phyloP scores from a whole-genome alignment of 2,113 vertebrate genomes.

The Bagarius yarrelli region DNA sequence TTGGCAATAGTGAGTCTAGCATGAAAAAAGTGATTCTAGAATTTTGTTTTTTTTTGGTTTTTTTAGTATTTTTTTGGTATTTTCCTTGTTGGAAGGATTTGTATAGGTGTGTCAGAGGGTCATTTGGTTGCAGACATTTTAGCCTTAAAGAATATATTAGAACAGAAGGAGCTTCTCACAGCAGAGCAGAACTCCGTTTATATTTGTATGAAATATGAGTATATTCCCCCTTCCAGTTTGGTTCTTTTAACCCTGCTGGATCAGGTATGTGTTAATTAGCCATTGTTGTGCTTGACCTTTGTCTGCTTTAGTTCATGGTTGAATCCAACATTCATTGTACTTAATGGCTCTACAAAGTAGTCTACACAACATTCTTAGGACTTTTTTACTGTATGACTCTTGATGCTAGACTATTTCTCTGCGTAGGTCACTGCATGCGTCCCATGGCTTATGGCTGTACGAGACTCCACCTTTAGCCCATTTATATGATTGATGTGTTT shows the following conservation, averaged over 20 bases:
- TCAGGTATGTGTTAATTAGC: slow-evolving; percentile 9
- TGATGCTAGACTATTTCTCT: slow-evolving; percentile 14
- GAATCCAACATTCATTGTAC: neutral
- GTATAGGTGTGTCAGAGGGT: slow-evolving; percentile 23
- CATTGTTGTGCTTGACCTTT: slow-evolving; percentile 30
- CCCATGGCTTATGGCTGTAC: slow-evolving; percentile 42
- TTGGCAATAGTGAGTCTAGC: slow-evolving; percentile 76
- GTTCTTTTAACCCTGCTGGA: slow-evolving; percentile 17
- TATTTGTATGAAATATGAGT: slow-evolving; percentile 27
- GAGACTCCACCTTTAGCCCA: slow-evolving; percentile 57
- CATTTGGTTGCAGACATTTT: slow-evolving; percentile 34
- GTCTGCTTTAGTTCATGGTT: slow-evolving; percentile 4
- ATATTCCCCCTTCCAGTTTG: slow-evolving; percentile 9
- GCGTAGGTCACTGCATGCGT: slow-evolving; percentile 28
- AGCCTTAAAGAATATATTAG: slow-evolving; percentile 34
- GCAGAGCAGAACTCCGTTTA: neutral
- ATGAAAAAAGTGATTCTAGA: slow-evolving; percentile 79
- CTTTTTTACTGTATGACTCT: slow-evolving; percentile 44
- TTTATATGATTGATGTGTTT: slow-evolving; percentile 67
- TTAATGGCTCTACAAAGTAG: neutral
- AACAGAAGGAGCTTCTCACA: slow-evolving; percentile 41
- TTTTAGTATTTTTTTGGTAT: neutral
- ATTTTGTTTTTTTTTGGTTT: slow-evolving; percentile 7
- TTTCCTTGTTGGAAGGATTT: slow-evolving; percentile 14
- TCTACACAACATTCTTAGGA: slow-evolving; percentile 31